phyloP scores from a whole-genome alignment of 1,140 invertebrate genomes.

The Pseudoatta argentina region DNA sequence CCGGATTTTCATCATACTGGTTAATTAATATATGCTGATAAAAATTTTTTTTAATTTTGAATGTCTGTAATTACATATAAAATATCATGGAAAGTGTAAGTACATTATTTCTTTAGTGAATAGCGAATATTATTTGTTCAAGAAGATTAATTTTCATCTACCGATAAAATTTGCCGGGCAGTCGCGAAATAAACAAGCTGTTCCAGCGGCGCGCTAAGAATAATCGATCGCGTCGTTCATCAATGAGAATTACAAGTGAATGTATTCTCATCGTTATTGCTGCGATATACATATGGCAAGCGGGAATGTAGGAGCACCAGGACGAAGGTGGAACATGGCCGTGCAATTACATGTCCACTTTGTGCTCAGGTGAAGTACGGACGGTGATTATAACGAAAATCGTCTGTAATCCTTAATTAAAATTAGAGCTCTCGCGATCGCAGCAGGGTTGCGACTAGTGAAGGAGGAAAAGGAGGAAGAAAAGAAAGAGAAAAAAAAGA shows the following conservation, averaged over 20 bases:
- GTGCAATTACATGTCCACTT: slow-evolving; percentile 69
- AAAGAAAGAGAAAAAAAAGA: too few relatives aligned
- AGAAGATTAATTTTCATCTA: neutral
- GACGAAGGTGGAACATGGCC: slow-evolving; percentile 56
- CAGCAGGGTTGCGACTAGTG: slow-evolving; percentile 74
- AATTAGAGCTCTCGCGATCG: slow-evolving; percentile 77
- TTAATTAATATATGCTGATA: slow-evolving; percentile 9
- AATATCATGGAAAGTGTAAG: neutral
- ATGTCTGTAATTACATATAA: neutral
- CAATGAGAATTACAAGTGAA: slow-evolving; percentile 70
- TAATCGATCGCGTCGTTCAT: slow-evolving; percentile 60
- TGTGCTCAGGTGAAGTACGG: slow-evolving; percentile 70
- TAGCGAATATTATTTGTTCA: neutral
- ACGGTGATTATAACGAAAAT: slow-evolving; percentile 74
- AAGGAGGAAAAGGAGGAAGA: neutral
- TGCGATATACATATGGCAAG: slow-evolving; percentile 49
- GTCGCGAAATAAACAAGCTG: slow-evolving; percentile 41
- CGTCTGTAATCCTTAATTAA: slow-evolving; percentile 79
- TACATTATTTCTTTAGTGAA: neutral
- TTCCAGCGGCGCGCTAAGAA: neutral
- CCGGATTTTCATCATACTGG: neutral
- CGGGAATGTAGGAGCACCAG: slow-evolving; percentile 51
- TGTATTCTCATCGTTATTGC: slow-evolving; percentile 2
- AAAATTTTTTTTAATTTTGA: neutral
- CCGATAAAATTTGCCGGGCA: slow-evolving; percentile 38